A percentile compares a stretch with the other conserved stretches of the same genome.
Conservation (phyloP, 2,797 vertebrate genomes). For the Siniperca obscura region DNA sequence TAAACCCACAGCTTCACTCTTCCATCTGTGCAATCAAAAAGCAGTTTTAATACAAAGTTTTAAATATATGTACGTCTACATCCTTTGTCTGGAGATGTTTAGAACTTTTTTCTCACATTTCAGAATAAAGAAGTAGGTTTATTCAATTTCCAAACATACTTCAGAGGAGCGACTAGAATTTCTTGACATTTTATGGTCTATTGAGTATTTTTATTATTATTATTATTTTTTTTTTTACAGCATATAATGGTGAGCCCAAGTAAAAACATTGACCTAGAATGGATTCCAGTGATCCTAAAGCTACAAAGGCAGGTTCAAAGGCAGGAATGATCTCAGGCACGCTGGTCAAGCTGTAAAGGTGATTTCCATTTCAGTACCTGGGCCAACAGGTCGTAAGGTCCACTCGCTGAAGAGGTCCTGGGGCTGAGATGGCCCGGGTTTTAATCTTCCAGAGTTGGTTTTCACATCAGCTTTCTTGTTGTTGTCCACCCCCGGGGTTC, state of each 20-base stretch:
- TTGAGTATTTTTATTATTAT: neutral
- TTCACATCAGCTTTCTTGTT: conserved; percentile 98
- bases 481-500: conserved; percentile 92
- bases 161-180: conserved; percentile 10
- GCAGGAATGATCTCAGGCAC: conserved; percentile 16
- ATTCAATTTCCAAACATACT: conserved; percentile 25
- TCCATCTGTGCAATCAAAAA: conserved; percentile 90
- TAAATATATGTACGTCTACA: conserved; percentile 3
- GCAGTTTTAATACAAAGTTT: conserved; percentile 48
- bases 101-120: conserved; percentile 6
- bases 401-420: conserved; percentile 95
- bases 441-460: conserved; percentile 91
- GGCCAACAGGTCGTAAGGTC: conserved; percentile 95
- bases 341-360: conserved; percentile 22
- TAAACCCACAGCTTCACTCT: conserved; percentile 98
- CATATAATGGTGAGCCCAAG: conserved; percentile 24
- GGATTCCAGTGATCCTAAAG: conserved; percentile 40
- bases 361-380: conserved; percentile 87
- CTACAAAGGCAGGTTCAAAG: conserved; percentile 61
- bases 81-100: conserved; percentile 11
- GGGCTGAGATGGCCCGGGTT: conserved; percentile 91
- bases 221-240: conserved; percentile 2
- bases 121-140: neutral
- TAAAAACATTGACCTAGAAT: conserved; percentile 48
- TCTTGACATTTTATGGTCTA: conserved; percentile 24